Evolutionary conservation across 2,113 vertebrate genomes (phyloP), one percentile per base, ranked within the genome.

Genomic region (Chiloscyllium plagiosum): DNA sequence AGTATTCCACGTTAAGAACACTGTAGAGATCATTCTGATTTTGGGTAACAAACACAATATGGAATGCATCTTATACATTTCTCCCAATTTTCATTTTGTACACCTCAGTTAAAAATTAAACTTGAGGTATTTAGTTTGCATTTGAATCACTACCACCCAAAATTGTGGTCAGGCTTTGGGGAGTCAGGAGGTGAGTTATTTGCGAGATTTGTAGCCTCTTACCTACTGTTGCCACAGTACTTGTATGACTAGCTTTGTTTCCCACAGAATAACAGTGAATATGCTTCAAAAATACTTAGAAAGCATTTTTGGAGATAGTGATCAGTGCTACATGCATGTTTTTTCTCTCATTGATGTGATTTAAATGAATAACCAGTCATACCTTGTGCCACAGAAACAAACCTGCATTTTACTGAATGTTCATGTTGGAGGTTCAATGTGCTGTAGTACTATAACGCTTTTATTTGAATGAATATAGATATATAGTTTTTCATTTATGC

Each of bases 401-500:
- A 19, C 52, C 29, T 19, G 5, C 33, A 37, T 33, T 3, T 29
- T 52, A 12, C 47, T 26, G 50, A 50, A 26, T 90, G 29, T n/a
- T 65, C 29, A 92, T 65, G 68, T 70, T 26, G 66, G 65, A 94
- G 68, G 20, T 70, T 12, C 37, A 94, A 4, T 94, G 66, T 26
- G 20, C 4, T 61, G 29, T 19, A 56, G 1, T 26, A 90, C 52
- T 26, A 65, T 10, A 94, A 29, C 65, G 15, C 68, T 50, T 19
- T 47, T 70, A 94, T 42, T 47, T 0, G 42, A 24, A 20, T 69
- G 33, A 24, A 24, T 42, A 29, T 56, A 56, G 24, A 89, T 89
- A 52, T 65, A 61, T 90, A 89, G 50, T 56, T 61, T 96, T 96
- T 96, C 80, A 96, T 37, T 95, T 96, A 95, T 66, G 37, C 96